A percentile compares a stretch with the other conserved stretches of the same genome.
These are phyloP conservation scores for Antechinus flavipes DNA, from an alignment of 2,113 vertebrate genomes.

Conservation along the genomic window DNA sequence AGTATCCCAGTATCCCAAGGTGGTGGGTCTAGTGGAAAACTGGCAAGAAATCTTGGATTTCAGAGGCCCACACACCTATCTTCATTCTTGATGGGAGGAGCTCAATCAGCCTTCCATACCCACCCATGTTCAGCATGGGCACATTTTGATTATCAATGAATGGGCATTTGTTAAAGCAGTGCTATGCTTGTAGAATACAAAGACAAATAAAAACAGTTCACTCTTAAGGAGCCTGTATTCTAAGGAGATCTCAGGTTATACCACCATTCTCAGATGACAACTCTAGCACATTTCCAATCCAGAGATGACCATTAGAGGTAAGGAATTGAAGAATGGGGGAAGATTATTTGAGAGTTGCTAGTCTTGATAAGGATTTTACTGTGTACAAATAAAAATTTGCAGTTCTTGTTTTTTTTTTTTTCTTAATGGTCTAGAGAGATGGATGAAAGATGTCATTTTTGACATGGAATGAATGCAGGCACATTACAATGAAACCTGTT, in stretches of 20 bases:
- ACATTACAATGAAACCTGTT: neutral
- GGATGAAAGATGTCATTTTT: neutral
- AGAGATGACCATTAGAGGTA: neutral
- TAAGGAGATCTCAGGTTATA: neutral
- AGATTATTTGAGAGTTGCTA: neutral
- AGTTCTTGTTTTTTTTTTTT: neutral
- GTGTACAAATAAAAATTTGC: neutral
- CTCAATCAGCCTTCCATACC: neutral
- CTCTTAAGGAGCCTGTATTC: neutral
- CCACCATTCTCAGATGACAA: neutral
- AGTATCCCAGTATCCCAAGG: neutral
- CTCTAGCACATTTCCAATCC: neutral
- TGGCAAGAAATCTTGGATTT: neutral
- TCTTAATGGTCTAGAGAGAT: neutral
- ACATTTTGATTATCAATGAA: neutral
- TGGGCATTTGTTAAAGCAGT: neutral
- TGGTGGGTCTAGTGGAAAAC: neutral
- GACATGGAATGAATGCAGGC: neutral
- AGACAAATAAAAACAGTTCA: neutral
- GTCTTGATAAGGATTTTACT: neutral
- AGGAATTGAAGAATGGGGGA: neutral
- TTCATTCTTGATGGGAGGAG: neutral
- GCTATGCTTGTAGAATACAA: neutral
- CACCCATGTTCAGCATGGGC: neutral
- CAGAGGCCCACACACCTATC: neutral